A percentile compares a stretch with the other conserved stretches of the same genome.
Evolutionary conservation across 2,113 vertebrate genomes (phyloP).

Genomic region (Peucedramus taeniatus): DNA sequence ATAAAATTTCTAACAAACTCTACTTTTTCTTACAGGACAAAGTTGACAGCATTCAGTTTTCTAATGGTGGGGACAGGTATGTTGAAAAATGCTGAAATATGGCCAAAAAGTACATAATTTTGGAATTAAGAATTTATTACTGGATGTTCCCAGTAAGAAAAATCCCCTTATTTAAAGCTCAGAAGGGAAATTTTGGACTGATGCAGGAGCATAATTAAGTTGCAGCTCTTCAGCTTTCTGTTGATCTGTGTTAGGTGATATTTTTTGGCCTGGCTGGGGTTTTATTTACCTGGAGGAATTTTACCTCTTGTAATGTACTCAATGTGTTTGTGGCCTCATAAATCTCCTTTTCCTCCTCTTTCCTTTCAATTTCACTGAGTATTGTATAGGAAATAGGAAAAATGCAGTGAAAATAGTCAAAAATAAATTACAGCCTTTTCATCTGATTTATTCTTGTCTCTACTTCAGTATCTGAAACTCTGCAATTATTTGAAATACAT

Average conservation of each 20-base stretch:
- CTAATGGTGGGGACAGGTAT: slow-evolving; percentile 90
- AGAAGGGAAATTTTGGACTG: not conserved
- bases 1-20: not conserved
- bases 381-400: not conserved
- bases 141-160: not conserved
- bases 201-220: not conserved
- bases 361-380: not conserved
- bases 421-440: not conserved
- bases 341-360: not conserved
- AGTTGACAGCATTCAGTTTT: slow-evolving; percentile 98
- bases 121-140: not conserved
- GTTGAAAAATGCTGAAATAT: not conserved
- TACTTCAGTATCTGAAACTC: not conserved
- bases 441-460: not conserved
- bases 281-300: not conserved
- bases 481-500: not conserved
- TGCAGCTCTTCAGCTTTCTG: not conserved
- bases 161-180: not conserved
- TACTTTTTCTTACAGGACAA: slow-evolving; percentile 82
- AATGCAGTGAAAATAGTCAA: not conserved
- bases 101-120: not conserved
- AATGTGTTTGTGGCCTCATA: not conserved
- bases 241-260: not conserved
- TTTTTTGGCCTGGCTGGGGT: not conserved
- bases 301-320: not conserved